Conservation (phyloP, 2,888 invertebrate species). For the Drosophila limbata region DNA sequence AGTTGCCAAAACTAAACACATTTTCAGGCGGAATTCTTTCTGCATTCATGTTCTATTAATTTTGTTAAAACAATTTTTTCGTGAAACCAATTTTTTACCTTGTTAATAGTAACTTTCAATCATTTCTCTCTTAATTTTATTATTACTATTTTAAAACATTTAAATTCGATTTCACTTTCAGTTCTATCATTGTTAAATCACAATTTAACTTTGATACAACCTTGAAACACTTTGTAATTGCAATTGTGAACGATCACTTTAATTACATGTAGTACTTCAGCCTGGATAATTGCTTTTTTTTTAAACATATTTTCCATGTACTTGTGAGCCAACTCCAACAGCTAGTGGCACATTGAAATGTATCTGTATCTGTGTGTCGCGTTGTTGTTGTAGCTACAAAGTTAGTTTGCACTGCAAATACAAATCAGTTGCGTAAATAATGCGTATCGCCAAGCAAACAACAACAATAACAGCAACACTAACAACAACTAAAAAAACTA, state of each 20-base stretch:
- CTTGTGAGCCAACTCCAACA: not conserved
- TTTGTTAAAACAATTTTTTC: too few relatives aligned
- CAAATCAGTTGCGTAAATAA: conserved; percentile 82
- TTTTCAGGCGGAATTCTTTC: too few relatives aligned
- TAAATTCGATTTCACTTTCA: conserved; percentile 4
- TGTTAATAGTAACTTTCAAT: too few relatives aligned
- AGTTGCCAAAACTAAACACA: too few relatives aligned
- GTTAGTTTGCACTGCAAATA: conserved; percentile 73
- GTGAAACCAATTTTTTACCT: too few relatives aligned
- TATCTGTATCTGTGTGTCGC: conserved; percentile 3
- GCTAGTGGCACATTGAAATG: not conserved
- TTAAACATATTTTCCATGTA: not conserved
- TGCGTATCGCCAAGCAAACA: conserved; percentile 66
- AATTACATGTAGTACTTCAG: conserved; percentile 16
- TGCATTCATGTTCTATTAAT: too few relatives aligned
- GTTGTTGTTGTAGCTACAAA: conserved; percentile 16
- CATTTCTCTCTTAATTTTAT: not conserved
- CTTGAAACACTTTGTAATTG: conserved; percentile 27
- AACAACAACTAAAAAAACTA: conserved; percentile 17
- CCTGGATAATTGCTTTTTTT: not conserved
- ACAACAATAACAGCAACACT: conserved; percentile 28
- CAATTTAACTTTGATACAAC: conserved; percentile 24
- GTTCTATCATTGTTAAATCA: conserved; percentile 12
- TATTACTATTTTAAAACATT: too few relatives aligned
- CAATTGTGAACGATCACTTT: conserved; percentile 26